Conservation (phyloP, 2,888 invertebrate genomes). For the Pteria penguin region DNA sequence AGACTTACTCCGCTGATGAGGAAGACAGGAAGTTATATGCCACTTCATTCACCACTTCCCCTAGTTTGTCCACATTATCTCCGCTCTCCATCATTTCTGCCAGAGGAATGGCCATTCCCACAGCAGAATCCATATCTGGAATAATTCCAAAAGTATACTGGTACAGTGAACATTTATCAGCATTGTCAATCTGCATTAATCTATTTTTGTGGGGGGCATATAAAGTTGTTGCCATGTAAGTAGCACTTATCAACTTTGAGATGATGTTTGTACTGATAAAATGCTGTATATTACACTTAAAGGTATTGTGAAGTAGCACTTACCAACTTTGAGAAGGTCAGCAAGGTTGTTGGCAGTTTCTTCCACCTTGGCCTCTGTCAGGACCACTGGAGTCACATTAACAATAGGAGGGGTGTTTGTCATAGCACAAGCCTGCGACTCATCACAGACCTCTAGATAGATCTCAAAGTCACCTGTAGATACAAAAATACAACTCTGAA, state of each 20-base stretch:
- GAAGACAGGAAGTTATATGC: slow-evolving; percentile 16
- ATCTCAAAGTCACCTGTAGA: slow-evolving; percentile 23
- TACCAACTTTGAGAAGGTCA: slow-evolving; percentile 13
- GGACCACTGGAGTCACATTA: background rate
- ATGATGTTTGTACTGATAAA: background rate
- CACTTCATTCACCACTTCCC: slow-evolving; percentile 11
- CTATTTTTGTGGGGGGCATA: too few species aligned
- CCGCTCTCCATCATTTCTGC: slow-evolving; percentile 2
- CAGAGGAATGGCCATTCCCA: slow-evolving; percentile 25
- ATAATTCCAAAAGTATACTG: too few species aligned
- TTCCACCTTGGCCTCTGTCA: slow-evolving; percentile 18
- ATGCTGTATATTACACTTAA: background rate
- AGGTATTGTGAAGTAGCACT: background rate
- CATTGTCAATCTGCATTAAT: too few species aligned
- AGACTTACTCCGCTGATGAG: slow-evolving; percentile 17
- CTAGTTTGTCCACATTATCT: background rate
- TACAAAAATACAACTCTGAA: background rate
- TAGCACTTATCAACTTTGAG: too few species aligned
- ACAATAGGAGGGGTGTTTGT: background rate
- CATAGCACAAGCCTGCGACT: slow-evolving; percentile 15
- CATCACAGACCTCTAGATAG: slow-evolving; percentile 27
- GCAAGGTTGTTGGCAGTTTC: slow-evolving; percentile 6
- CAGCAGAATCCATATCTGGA: slow-evolving; percentile 32
- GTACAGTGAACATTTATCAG: too few species aligned
- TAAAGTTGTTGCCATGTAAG: background rate